A percentile compares a stretch with the other conserved stretches of the same genome.
Evolutionary conservation across 2,113 vertebrate genomes (phyloP).

Genomic region (Psilopsiagon aurifrons): DNA sequence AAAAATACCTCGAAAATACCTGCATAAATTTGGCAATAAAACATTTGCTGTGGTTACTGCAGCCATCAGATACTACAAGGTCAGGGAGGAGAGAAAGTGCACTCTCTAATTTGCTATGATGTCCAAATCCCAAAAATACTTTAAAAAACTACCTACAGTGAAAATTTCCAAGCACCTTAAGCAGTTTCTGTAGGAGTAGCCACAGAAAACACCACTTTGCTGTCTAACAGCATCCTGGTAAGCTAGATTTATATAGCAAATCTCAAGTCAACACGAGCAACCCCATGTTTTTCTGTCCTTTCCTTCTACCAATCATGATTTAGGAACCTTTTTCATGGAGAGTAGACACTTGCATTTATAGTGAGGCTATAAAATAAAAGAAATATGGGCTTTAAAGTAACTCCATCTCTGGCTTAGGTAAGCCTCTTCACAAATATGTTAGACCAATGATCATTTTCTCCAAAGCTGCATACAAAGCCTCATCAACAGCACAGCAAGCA

Average conservation of each 20-base stretch:
- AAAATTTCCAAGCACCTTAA: not conserved
- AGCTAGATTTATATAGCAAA: not conserved
- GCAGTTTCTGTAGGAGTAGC: not conserved
- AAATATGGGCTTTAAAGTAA: fast-evolving
- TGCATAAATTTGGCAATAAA: not conserved
- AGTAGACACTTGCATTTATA: not conserved
- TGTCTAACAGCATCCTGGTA: not conserved
- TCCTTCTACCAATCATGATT: not conserved
- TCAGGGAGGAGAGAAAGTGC: not conserved
- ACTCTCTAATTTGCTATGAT: not conserved
- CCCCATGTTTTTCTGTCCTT: not conserved
- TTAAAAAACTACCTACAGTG: not conserved
- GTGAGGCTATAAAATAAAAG: not conserved
- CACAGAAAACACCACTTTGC: not conserved
- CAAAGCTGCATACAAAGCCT: not conserved
- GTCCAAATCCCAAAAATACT: not conserved
- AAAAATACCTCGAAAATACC: not conserved
- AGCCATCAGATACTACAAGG: not conserved
- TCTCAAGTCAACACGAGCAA: not conserved
- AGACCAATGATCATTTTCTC: not conserved
- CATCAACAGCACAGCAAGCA: not conserved
- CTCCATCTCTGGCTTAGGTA: not conserved
- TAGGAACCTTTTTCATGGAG: not conserved
- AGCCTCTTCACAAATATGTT: not conserved
- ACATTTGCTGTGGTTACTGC: not conserved